A percentile compares a stretch with the other conserved stretches of the same genome.
Conservation (phyloP, 1,140 invertebrate species). For the Euura lappo region DNA sequence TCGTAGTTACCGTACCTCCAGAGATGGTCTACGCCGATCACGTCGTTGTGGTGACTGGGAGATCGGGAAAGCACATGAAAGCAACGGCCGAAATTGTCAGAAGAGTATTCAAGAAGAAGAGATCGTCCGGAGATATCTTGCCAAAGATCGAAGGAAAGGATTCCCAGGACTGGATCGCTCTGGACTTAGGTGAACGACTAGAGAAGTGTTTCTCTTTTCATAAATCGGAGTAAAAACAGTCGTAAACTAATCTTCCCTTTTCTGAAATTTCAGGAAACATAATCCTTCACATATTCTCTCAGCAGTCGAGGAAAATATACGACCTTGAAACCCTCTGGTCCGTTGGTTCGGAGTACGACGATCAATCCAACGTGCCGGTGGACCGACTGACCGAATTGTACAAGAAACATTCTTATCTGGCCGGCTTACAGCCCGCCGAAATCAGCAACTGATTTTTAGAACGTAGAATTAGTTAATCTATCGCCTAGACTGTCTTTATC, state of each 20-base stretch:
- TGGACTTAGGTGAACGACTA: slow-evolving; percentile 79
- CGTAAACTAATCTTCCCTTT: slow-evolving; percentile 9
- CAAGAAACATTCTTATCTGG: slow-evolving; percentile 67
- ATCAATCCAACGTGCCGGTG: slow-evolving; percentile 66
- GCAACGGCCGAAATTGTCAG: slow-evolving; percentile 80
- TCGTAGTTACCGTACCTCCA: slow-evolving; percentile 78
- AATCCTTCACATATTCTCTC: slow-evolving; percentile 85
- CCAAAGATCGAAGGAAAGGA: slow-evolving; percentile 80
- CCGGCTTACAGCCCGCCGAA: slow-evolving; percentile 65
- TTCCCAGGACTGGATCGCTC: slow-evolving; percentile 82
- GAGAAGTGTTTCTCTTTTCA: slow-evolving; percentile 18
- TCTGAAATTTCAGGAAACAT: slow-evolving; percentile 77
- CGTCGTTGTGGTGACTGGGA: slow-evolving; percentile 78
- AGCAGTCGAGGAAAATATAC: slow-evolving; percentile 72
- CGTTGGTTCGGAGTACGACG: slow-evolving; percentile 82
- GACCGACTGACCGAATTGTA: slow-evolving; percentile 65
- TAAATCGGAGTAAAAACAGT: slow-evolving; percentile 14
- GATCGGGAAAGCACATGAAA: slow-evolving; percentile 75
- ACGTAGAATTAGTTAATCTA: too few relatives aligned
- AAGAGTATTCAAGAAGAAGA: slow-evolving; percentile 81
- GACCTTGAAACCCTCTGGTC: slow-evolving; percentile 93
- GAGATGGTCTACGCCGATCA: slow-evolving; percentile 83
- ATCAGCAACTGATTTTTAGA: neutral
- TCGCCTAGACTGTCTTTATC: too few relatives aligned
- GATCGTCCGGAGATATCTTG: slow-evolving; percentile 67